Conservation (phyloP, 2,797 vertebrate species). For the Sebastes itinus region DNA sequence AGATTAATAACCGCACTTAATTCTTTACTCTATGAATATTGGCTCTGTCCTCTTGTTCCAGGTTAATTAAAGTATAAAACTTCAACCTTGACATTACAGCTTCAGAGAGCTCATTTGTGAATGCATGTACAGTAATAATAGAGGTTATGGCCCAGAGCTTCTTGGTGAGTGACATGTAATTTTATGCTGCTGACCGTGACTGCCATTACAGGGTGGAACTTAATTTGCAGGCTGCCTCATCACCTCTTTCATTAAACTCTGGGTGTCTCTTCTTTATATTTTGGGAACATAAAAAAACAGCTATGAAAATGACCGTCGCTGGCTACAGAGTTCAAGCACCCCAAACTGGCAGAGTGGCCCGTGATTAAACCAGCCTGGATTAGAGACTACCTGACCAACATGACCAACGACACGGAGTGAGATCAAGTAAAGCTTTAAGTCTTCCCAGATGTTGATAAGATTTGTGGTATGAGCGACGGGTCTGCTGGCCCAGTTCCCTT, state of each 20-base stretch:
- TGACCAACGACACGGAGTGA: background rate
- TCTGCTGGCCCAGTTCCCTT: conserved; percentile 15
- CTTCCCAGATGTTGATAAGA: conserved; percentile 51
- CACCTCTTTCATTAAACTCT: conserved; percentile 48
- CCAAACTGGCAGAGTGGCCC: conserved; percentile 13
- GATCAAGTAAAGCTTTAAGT: conserved; percentile 34
- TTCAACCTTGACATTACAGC: conserved; percentile 19
- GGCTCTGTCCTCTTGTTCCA: conserved; percentile 23
- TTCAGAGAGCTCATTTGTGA: conserved; percentile 18
- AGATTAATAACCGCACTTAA: conserved; percentile 21
- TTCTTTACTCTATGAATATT: background rate
- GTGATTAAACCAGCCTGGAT: conserved; percentile 46
- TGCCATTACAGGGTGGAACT: conserved; percentile 34
- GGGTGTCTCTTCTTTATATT: conserved; percentile 32
- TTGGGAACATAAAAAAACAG: background rate
- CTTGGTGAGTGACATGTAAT: conserved; percentile 47
- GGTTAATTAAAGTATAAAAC: conserved; percentile 41
- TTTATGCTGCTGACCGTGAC: conserved; percentile 46
- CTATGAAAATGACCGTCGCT: conserved; percentile 17
- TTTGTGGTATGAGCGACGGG: conserved; percentile 4
- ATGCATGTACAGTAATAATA: conserved; percentile 49
- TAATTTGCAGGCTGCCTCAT: conserved; percentile 46
- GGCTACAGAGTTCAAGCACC: conserved; percentile 24
- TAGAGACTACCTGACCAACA: conserved; percentile 40
- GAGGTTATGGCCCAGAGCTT: conserved; percentile 41